Percentiles rank a stretch among this genome's conserved stretches.
Evolutionary conservation across 2,888 invertebrate species (phyloP).

Genomic region (Melanostoma scalare): DNA sequence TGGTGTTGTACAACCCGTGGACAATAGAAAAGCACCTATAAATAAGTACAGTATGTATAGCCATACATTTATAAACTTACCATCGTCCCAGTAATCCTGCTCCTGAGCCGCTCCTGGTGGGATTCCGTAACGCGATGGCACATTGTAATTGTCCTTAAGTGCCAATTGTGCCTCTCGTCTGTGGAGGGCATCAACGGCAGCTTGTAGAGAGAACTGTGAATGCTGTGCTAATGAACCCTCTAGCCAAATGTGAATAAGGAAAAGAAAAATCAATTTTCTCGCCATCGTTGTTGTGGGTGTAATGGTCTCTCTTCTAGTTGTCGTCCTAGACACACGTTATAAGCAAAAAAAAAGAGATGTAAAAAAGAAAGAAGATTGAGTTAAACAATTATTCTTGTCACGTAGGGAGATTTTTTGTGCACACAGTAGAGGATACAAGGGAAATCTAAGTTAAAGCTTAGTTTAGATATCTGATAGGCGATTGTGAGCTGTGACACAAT

Average conservation of each 20-base stretch:
- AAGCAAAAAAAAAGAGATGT: constrained; percentile 20
- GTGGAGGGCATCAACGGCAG: constrained; percentile 81
- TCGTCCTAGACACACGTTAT: constrained; percentile 7
- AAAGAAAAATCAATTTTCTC: constrained; percentile 72
- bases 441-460: constrained; percentile 4
- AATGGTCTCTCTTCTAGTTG: constrained; percentile 44
- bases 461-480: background rate
- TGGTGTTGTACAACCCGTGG: background rate
- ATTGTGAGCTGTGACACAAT: background rate
- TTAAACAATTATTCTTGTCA: constrained; percentile 11
- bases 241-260: constrained; percentile 60
- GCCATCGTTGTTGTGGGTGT: constrained; percentile 62
- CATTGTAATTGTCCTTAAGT: constrained; percentile 74
- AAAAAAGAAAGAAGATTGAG: constrained; percentile 15
- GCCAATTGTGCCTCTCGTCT: constrained; percentile 78
- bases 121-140: constrained; percentile 54
- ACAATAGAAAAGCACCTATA: background rate
- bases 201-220: constrained; percentile 80
- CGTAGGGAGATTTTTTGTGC: constrained; percentile 12
- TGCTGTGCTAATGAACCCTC: constrained; percentile 71
- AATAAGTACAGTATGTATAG: background rate
- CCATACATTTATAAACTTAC: constrained; percentile 74
- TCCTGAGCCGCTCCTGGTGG: constrained; percentile 74
- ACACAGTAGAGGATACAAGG: background rate
- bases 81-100: constrained; percentile 81